These are phyloP conservation scores for Rhingia campestris DNA, from an alignment of 2,888 invertebrate species.

Conservation along the genomic window DNA sequence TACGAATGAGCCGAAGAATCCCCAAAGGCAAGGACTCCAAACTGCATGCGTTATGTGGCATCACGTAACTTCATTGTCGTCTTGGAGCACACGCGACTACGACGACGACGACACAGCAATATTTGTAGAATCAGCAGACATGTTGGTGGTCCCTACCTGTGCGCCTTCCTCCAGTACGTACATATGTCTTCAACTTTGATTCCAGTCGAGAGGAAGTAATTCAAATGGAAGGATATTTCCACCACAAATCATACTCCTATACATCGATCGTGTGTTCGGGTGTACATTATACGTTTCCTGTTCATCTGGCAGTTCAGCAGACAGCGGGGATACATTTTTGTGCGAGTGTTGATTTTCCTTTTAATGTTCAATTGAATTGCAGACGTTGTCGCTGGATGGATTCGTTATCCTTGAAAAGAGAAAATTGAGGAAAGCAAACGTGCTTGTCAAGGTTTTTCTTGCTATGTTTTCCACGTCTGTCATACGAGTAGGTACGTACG, in stretches of 20 bases:
- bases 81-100: constrained; percentile 18
- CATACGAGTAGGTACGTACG: background rate
- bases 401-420: constrained; percentile 32
- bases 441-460: constrained; percentile 48
- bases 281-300: constrained; percentile 55
- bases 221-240: constrained; percentile 60
- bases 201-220: constrained; percentile 64
- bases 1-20: background rate
- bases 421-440: constrained; percentile 55
- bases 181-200: constrained; percentile 58
- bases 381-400: constrained; percentile 62
- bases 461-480: constrained; percentile 29
- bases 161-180: background rate
- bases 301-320: constrained; percentile 12
- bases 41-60: constrained; percentile 67
- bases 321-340: background rate
- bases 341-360: constrained; percentile 31
- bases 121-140: constrained; percentile 67
- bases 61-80: constrained; percentile 64
- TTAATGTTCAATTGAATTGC: constrained; percentile 71
- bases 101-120: constrained; percentile 19
- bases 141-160: constrained; percentile 8
- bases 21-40: constrained; percentile 1
- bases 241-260: constrained; percentile 49
- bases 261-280: constrained; percentile 33